Conservation (phyloP, 2,888 invertebrate genomes). For the Drosophila mettleri region DNA sequence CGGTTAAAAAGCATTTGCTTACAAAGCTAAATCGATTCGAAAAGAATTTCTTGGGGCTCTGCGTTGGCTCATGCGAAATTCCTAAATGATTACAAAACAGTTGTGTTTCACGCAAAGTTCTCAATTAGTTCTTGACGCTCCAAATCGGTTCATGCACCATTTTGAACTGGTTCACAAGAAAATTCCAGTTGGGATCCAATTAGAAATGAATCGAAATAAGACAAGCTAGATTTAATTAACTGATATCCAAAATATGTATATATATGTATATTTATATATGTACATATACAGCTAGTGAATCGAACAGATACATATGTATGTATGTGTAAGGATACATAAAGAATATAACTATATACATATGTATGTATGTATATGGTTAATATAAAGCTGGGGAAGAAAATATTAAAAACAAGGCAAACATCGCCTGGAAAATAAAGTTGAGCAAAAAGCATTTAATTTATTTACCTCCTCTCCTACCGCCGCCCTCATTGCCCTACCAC, state of each 20-base stretch:
- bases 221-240: background rate
- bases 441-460: conserved; percentile 76
- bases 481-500: conserved; percentile 1
- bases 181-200: background rate
- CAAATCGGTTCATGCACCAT: background rate
- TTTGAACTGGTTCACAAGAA: background rate
- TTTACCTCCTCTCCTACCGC: conserved; percentile 51
- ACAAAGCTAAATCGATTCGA: background rate
- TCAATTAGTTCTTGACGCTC: background rate
- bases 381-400: conserved; percentile 63
- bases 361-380: background rate
- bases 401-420: conserved; percentile 74
- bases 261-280: no score
- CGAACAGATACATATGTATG: background rate
- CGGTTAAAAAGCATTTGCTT: background rate
- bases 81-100: no score
- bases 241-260: no score
- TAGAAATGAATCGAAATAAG: background rate
- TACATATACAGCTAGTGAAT: background rate
- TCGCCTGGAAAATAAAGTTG: conserved; percentile 68
- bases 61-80: background rate
- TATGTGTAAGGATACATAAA: background rate
- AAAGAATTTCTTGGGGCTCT: background rate
- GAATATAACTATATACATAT: background rate
- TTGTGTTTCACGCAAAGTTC: background rate